These are phyloP conservation scores for Sebastes fasciatus DNA, from an alignment of 2,113 vertebrate species.

Conservation along the genomic window DNA sequence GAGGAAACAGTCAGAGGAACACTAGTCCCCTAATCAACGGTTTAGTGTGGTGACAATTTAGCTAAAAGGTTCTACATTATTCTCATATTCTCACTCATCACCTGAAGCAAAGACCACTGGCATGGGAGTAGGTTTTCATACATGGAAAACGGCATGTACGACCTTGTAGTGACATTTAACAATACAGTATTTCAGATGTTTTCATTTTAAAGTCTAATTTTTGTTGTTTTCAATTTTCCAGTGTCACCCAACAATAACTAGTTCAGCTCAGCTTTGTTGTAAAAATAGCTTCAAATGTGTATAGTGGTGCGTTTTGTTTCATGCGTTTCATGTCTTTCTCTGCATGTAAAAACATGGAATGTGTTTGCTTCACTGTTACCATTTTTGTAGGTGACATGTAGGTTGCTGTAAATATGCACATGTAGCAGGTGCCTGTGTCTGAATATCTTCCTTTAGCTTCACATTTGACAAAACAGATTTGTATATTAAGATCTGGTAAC, in stretches of 20 bases:
- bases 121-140: background rate
- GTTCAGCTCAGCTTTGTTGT: conserved; percentile 27
- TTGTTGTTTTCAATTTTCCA: background rate
- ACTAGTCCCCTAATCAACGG: background rate
- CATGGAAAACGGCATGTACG: conserved; percentile 26
- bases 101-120: background rate
- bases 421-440: conserved; percentile 47
- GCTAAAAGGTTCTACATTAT: background rate
- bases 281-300: conserved; percentile 27
- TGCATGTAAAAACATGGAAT: conserved; percentile 69
- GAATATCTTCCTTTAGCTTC: conserved; percentile 38
- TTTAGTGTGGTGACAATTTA: background rate
- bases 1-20: background rate
- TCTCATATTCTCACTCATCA: background rate
- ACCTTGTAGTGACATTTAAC: conserved; percentile 7
- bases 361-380: conserved; percentile 55
- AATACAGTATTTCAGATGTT: conserved; percentile 29
- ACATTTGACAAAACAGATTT: conserved; percentile 31
- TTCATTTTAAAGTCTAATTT: background rate
- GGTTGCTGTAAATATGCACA: conserved; percentile 63
- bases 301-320: conserved; percentile 37
- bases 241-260: conserved; percentile 14
- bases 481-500: conserved; percentile 18
- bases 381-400: conserved; percentile 65
- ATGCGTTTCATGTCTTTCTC: conserved; percentile 50